Percentiles rank a stretch among this genome's conserved stretches.
These are phyloP conservation scores for Stictocephala bisonia DNA, from an alignment of 2,888 invertebrate species.

Conservation along the genomic window DNA sequence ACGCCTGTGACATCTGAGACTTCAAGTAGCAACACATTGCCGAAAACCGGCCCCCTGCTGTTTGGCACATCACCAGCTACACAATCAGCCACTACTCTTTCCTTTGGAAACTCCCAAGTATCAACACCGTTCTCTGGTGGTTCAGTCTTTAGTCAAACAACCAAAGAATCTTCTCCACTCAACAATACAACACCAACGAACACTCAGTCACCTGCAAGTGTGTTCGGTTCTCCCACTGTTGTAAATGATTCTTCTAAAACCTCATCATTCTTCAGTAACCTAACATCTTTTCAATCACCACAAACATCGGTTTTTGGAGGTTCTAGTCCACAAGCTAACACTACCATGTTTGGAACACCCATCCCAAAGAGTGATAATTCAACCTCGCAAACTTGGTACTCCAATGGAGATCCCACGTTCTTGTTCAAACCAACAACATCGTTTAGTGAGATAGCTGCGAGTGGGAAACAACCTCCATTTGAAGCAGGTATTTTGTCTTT, in stretches of 20 bases:
- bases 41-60: too few relatives aligned
- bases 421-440: slow-evolving; percentile 38
- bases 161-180: not conserved
- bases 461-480: not conserved
- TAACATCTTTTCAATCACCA: not conserved
- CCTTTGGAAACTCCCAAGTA: not conserved
- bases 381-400: too few relatives aligned
- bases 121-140: not conserved
- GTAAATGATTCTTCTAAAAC: not conserved
- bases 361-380: not conserved
- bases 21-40: too few relatives aligned
- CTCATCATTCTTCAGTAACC: not conserved
- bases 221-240: not conserved
- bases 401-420: slow-evolving; percentile 20
- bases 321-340: not conserved
- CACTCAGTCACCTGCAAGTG: not conserved
- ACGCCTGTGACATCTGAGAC: not conserved
- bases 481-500: too few relatives aligned
- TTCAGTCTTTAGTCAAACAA: not conserved
- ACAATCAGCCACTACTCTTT: not conserved
- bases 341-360: slow-evolving; percentile 16
- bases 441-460: slow-evolving; percentile 35
- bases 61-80: not conserved
- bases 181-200: not conserved
- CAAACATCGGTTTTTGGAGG: slow-evolving; percentile 1